phyloP scores from a whole-genome alignment of 2,797 vertebrate species.

The Botia kubotai region DNA sequence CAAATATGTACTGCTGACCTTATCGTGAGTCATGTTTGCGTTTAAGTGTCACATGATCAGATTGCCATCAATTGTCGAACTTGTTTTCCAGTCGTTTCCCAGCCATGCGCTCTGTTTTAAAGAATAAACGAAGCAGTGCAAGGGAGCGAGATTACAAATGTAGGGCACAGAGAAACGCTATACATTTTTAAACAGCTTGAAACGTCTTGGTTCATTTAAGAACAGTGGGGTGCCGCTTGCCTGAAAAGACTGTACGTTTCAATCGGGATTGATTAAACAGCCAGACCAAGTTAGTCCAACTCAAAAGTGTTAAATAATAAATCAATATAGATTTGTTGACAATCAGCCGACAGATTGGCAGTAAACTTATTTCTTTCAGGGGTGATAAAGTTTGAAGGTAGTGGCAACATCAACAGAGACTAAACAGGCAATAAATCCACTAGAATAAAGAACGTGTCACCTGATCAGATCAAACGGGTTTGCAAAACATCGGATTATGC shows the following conservation, averaged over 20 bases:
- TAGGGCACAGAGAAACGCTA: background rate
- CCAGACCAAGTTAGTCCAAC: background rate
- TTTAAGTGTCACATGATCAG: conserved; percentile 25
- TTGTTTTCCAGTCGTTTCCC: conserved; percentile 16
- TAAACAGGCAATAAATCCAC: conserved; percentile 5
- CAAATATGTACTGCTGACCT: conserved; percentile 6
- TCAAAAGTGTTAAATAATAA: background rate
- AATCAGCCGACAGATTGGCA: background rate
- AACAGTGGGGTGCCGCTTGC: background rate
- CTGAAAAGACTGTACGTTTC: background rate
- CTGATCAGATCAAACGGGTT: background rate
- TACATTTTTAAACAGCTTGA: conserved; percentile 20
- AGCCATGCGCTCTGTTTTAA: background rate
- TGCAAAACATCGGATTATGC: background rate
- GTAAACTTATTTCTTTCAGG: conserved; percentile 2
- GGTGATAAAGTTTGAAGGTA: background rate
- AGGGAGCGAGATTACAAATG: background rate
- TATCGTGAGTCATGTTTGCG: conserved; percentile 8
- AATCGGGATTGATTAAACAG: conserved; percentile 5
- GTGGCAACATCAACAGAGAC: background rate
- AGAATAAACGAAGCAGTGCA: background rate
- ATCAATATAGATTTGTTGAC: background rate
- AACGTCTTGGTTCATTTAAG: background rate
- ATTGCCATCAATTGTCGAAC: background rate
- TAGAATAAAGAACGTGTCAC: conserved; percentile 30